Evolutionary conservation across 2,888 invertebrate species (phyloP).

Genomic region (Herminia tarsipennalis): DNA sequence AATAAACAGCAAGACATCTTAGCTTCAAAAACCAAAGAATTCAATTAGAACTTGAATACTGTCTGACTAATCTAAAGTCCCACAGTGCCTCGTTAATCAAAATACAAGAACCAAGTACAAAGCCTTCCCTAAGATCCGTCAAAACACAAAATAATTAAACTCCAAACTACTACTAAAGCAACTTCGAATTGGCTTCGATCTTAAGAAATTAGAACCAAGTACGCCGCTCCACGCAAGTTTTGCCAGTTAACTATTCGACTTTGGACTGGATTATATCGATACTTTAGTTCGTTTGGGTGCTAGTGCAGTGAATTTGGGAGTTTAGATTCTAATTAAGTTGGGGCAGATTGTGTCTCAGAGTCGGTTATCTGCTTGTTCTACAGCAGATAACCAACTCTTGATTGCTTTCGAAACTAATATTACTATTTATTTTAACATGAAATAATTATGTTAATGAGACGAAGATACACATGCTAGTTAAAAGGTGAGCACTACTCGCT

Average conservation of each 20-base stretch:
- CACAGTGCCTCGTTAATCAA: too few relatives aligned
- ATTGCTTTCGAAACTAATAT: background rate
- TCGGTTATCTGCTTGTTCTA: background rate
- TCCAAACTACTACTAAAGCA: conserved; percentile 10
- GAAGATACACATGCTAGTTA: too few relatives aligned
- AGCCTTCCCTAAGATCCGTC: too few relatives aligned
- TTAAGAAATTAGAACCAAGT: conserved; percentile 22
- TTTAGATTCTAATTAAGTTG: conserved; percentile 5
- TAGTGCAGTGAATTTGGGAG: background rate
- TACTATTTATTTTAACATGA: too few relatives aligned
- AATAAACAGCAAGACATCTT: too few relatives aligned
- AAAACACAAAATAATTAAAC: conserved; percentile 26
- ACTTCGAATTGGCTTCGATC: conserved; percentile 27
- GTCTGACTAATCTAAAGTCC: too few relatives aligned
- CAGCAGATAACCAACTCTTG: too few relatives aligned
- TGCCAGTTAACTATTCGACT: conserved; percentile 25
- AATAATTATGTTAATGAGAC: too few relatives aligned
- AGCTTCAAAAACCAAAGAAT: too few relatives aligned
- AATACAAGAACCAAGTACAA: too few relatives aligned
- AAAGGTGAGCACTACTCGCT: too few relatives aligned
- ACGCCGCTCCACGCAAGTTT: conserved; percentile 31
- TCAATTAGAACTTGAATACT: too few relatives aligned
- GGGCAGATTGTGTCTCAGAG: conserved; percentile 1
- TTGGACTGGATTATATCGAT: conserved; percentile 17
- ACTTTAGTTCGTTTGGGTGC: conserved; percentile 20